Evolutionary conservation across 2,797 vertebrate species (phyloP).

Genomic region (Lepilemur septentrionalis): DNA sequence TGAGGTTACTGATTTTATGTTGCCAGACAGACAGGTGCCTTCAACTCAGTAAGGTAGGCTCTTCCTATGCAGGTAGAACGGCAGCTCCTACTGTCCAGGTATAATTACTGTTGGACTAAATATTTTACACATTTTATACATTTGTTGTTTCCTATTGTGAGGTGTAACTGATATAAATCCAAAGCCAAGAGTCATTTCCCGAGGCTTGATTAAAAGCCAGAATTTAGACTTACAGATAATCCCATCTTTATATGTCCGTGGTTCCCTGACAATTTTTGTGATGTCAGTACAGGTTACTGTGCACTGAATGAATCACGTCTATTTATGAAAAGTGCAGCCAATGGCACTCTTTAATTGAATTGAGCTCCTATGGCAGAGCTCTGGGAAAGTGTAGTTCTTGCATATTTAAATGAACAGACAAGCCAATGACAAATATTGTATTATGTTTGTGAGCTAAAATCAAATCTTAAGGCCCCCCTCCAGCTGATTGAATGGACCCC

Average conservation of each 20-base stretch:
- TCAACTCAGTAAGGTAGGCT: background rate
- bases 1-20: conserved; percentile 41
- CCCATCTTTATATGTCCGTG: background rate
- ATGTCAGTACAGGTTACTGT: background rate
- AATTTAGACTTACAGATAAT: conserved; percentile 5
- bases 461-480: no score
- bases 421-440: conserved; percentile 58
- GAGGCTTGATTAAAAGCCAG: background rate
- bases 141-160: background rate
- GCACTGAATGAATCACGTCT: conserved; percentile 20
- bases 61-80: background rate
- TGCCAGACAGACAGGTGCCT: conserved; percentile 46
- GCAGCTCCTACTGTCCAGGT: background rate
- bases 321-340: conserved; percentile 54
- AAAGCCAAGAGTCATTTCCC: background rate
- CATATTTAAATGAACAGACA: conserved; percentile 66
- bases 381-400: conserved; percentile 51
- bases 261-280: conserved; percentile 21
- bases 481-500: no score
- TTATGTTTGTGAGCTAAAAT: background rate
- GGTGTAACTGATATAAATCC: background rate
- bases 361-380: conserved; percentile 55
- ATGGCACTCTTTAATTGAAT: conserved; percentile 61
- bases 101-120: background rate
- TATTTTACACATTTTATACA: background rate